Conservation (phyloP, 1,140 invertebrate species). For the Parasteatoda tepidariorum region DNA sequence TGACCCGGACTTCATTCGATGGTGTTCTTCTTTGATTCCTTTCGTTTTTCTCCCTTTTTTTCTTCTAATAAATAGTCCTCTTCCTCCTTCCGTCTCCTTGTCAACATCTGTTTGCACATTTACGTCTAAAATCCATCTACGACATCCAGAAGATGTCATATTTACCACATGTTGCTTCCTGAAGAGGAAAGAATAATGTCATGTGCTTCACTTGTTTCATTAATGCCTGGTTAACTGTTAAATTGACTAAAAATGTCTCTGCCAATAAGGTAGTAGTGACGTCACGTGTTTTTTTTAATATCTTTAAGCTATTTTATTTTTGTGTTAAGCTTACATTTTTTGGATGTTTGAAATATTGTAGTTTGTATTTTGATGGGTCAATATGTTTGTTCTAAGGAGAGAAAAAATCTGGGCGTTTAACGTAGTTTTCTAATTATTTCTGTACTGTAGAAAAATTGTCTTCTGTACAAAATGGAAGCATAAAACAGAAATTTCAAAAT, state of each 20-base stretch:
- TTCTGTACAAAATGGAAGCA: too few relatives aligned
- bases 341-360: neutral
- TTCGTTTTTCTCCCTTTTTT: constrained; percentile 28
- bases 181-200: constrained; percentile 19
- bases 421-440: neutral
- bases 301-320: neutral
- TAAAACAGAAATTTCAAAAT: too few relatives aligned
- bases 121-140: constrained; percentile 13
- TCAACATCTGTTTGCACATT: constrained; percentile 47
- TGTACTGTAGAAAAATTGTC: too few relatives aligned
- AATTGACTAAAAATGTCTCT: constrained; percentile 27
- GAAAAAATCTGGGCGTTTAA: neutral
- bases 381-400: neutral
- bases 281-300: neutral
- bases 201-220: neutral
- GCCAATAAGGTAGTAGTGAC: neutral
- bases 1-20: constrained; percentile 40
- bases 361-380: neutral
- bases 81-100: constrained; percentile 28
- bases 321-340: neutral
- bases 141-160: constrained; percentile 21
- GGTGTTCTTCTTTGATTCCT: constrained; percentile 1
- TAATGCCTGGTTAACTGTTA: constrained; percentile 28
- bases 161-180: constrained; percentile 49
- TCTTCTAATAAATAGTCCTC: neutral